phyloP scores from a whole-genome alignment of 1,140 invertebrate species.

The Helicoverpa armigera region DNA sequence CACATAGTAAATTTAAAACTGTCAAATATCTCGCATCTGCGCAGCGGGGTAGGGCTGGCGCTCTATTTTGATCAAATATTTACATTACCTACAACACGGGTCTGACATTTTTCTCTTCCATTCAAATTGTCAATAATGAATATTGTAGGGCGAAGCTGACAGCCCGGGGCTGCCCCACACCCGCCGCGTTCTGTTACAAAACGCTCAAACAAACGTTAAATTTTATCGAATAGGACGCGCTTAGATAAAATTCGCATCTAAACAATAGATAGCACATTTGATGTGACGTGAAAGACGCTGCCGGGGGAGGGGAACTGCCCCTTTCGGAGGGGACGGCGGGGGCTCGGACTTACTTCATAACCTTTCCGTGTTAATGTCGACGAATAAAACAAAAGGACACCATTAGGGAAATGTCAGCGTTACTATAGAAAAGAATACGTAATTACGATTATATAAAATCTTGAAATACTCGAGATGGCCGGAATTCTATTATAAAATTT shows the following conservation, averaged over 20 bases:
- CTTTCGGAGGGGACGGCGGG: not conserved
- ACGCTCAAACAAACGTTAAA: conserved; percentile 47
- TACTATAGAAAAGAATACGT: conserved; percentile 45
- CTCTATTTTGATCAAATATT: conserved; percentile 75
- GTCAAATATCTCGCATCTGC: conserved; percentile 52
- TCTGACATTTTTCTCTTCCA: conserved; percentile 73
- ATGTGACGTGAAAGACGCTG: conserved; percentile 50
- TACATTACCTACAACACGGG: conserved; percentile 69
- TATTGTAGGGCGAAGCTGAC: conserved; percentile 58
- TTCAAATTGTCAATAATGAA: conserved; percentile 73
- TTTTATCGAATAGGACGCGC: conserved; percentile 51
- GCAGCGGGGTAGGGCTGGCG: conserved; percentile 51
- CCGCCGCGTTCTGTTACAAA: conserved; percentile 35
- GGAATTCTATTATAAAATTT: conserved; percentile 36
- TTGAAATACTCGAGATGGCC: conserved; percentile 24
- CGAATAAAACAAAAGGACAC: conserved; percentile 25
- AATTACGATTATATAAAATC: conserved; percentile 36
- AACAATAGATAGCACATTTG: conserved; percentile 52
- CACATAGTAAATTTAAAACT: conserved; percentile 51
- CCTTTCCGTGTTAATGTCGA: conserved; percentile 27
- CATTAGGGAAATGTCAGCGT: conserved; percentile 33
- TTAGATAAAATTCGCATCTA: conserved; percentile 53
- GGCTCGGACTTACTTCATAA: conserved; percentile 12
- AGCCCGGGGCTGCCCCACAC: conserved; percentile 42
- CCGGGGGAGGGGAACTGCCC: not conserved